Base-by-base conservation (phyloP, 2,113 vertebrate genomes). In the Pelvicachromis taeniatus region DNA sequence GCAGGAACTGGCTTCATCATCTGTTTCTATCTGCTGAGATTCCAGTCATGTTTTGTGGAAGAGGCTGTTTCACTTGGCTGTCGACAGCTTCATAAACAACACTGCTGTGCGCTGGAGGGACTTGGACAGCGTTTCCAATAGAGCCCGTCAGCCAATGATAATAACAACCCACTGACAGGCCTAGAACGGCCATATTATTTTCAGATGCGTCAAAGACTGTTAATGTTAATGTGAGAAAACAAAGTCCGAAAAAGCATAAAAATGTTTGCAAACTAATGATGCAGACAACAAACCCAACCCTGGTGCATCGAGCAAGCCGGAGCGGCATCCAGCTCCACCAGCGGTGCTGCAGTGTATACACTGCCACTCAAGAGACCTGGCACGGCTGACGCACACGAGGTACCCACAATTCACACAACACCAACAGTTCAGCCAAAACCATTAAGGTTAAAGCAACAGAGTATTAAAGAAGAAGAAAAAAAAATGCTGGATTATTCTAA, bases 11-110 rank as follows among this genome's bases (percentile, higher is more conserved):
- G 81, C 52, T 86, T 80, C 87, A 85, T 92, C 82, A 17, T 87
- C 68, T 31, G 48, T 80, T 85, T 93, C 84, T 90, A 87, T 93
- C 90, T 55, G 78, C 78, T 75, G 70, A 84, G 87, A 95, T 94
- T 95, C 94, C 92, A 70, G 68, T 83, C 83, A 73, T 89, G 91
- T 94, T 94, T 94, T 82, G 85, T 78, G 81, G 79, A 92, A 88
- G 91, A 91, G 92, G 63, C 83, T 92, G 91, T 93, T 93, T 92
- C 85, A 83, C 85, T 94, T 95, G 92, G 91, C 92, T 85, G 89
- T 85, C 86, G 86, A 91, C 85, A 86, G 90, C 86, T 89, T 90
- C 88, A 93, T 93, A 92, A 94, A 93, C 91, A 94, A 91, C 87
- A 82, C 82, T 21, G 89, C 91, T 89, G 89, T 80, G 88, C 85